Conservation (phyloP, 2,797 vertebrate genomes). For the Crocodylus rhombifer region DNA sequence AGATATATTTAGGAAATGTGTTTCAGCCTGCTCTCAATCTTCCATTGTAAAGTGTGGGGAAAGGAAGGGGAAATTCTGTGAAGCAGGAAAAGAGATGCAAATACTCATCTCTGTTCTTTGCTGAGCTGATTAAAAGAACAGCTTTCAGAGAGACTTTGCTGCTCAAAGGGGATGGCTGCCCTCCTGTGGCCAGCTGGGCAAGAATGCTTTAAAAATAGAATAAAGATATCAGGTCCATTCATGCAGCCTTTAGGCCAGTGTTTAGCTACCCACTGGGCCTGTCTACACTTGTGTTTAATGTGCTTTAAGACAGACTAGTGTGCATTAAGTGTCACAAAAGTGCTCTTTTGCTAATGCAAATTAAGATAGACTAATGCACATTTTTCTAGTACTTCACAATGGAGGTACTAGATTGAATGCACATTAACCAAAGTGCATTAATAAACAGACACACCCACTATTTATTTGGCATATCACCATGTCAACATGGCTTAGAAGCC, state of each 20-base stretch:
- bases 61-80: background rate
- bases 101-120: background rate
- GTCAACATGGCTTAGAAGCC: background rate
- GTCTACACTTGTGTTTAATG: too few species aligned
- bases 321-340: too few species aligned
- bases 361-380: too few species aligned
- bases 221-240: background rate
- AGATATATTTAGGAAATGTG: accelerated
- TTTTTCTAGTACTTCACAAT: too few species aligned
- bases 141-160: background rate
- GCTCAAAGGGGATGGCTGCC: constrained; percentile 9
- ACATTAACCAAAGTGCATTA: too few species aligned
- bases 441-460: too few species aligned
- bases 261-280: background rate
- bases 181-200: background rate
- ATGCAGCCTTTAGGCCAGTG: background rate
- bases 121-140: background rate
- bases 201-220: background rate
- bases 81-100: background rate
- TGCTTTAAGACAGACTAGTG: too few species aligned
- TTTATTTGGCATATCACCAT: too few species aligned
- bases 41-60: too few species aligned
- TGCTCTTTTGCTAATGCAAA: too few species aligned
- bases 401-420: too few species aligned
- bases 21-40: too few species aligned